Base-by-base conservation (phyloP, 2,113 vertebrate genomes). In the Tachysurus vachellii region DNA sequence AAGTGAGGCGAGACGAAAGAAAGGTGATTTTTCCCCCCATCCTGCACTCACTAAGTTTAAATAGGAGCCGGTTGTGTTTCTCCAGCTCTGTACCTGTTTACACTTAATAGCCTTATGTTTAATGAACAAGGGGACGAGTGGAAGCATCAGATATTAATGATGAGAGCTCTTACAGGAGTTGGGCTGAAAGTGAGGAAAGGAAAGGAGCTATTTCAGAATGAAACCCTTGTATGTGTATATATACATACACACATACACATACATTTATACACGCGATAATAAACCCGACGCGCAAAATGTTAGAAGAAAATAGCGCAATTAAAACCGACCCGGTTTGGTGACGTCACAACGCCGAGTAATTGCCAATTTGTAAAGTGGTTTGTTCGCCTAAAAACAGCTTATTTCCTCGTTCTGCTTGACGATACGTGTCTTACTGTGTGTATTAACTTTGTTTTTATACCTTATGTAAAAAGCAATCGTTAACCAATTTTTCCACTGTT, bases 1-100 rank as follows among this genome's bases (percentile, higher is more conserved):
- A 89, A 91, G 89, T 88, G 70, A 90, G 87, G 80, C 83, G 83
- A 89, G 68, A 80, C 83, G 62, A 87, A 83, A 85, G 36, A 85
- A 86, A 89, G 82, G 87, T 83, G 87, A 80, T 83, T 86, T 61
- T 5, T 13, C 31, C 77, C 54, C 17, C 56, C 79, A 81, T 53
- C 68, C n/a, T 71, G 16, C 57, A 75, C 68, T 86, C 61, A 23
- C 21, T 0, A 85, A 87, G 85, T 85, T 85, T 31, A 62, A 59
- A 26, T 28, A 13, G n/a, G 5, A 77, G 14, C 54, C 86, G 28
- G 7, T 7, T 56, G 87, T 50, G 47, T 73, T 62, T 13, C 23
- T 54, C 23, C 80, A 83, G 81, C 66, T 68, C 77, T 10, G 68
- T 12, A 80, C 17, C 80, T 59, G 80, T 75, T 87, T 85, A 88